A percentile compares a stretch with the other conserved stretches of the same genome.
Evolutionary conservation across 2,113 vertebrate species (phyloP).

Genomic region (Cichladusa arquata): DNA sequence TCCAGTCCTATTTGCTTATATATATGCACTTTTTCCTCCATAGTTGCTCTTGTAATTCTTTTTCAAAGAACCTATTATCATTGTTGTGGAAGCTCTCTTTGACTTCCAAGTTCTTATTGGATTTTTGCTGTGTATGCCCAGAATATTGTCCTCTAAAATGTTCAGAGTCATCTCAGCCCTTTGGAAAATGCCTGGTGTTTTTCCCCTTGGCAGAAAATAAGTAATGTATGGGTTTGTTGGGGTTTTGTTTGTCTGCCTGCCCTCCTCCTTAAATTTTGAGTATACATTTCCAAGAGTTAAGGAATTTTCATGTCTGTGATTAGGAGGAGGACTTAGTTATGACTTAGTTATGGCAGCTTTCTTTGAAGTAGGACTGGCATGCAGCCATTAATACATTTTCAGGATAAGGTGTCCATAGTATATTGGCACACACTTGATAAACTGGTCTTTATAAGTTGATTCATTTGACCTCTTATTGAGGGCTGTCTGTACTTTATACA

Average conservation of each 20-base stretch:
- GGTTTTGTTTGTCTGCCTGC: fast-evolving
- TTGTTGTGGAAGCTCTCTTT: neutral
- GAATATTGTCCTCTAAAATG: neutral
- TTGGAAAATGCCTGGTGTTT: neutral
- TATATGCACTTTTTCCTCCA: neutral
- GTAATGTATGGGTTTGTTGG: neutral
- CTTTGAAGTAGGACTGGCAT: neutral
- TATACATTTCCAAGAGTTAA: neutral
- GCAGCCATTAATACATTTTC: neutral
- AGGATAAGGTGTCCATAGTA: neutral
- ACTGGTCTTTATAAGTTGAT: neutral
- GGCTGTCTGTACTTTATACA: neutral
- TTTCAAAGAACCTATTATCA: neutral
- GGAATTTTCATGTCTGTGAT: neutral
- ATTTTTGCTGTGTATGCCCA: neutral
- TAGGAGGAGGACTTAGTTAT: neutral
- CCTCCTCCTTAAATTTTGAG: neutral
- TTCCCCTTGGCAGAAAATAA: neutral
- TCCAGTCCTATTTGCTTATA: neutral
- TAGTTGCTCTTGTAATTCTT: neutral
- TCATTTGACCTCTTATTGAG: neutral
- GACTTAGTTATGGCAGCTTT: neutral
- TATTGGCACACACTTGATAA: neutral
- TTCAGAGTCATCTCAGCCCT: neutral
- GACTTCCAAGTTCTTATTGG: neutral